Evolutionary conservation across 2,797 vertebrate genomes (phyloP).

Genomic region (Antennarius maculatus): DNA sequence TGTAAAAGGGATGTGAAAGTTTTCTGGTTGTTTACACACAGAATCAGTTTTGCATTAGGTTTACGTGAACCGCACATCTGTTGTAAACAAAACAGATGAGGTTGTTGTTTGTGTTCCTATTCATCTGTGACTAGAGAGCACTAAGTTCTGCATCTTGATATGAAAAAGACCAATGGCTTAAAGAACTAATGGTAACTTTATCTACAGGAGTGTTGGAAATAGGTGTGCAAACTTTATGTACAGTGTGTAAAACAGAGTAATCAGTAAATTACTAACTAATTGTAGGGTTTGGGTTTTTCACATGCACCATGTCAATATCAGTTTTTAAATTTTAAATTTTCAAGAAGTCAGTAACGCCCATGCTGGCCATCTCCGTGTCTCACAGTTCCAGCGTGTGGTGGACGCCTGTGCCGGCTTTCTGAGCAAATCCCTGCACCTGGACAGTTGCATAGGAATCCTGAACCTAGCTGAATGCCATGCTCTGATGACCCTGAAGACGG

Average conservation of each 20-base stretch:
- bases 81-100: constrained; percentile 29
- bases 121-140: constrained; percentile 15
- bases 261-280: no score
- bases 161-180: neutral
- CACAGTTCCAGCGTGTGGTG: constrained; percentile 92
- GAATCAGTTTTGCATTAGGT: constrained; percentile 65
- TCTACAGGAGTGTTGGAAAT: no score
- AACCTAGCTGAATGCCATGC: constrained; percentile 89
- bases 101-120: constrained; percentile 16
- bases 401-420: constrained; percentile 92
- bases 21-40: constrained; percentile 66
- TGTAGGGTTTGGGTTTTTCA: no score
- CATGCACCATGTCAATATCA: no score
- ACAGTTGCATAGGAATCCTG: constrained; percentile 93
- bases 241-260: no score
- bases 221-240: no score
- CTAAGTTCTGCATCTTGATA: neutral
- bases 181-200: no score
- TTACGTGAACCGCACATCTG: constrained; percentile 70
- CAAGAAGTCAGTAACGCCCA: neutral
- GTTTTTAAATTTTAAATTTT: neutral
- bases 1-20: constrained; percentile 74
- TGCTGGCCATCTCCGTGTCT: constrained; percentile 5
- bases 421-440: constrained; percentile 88
- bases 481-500: constrained; percentile 82